Conservation (phyloP, 2,113 vertebrate species). For the Cololabis saira region DNA sequence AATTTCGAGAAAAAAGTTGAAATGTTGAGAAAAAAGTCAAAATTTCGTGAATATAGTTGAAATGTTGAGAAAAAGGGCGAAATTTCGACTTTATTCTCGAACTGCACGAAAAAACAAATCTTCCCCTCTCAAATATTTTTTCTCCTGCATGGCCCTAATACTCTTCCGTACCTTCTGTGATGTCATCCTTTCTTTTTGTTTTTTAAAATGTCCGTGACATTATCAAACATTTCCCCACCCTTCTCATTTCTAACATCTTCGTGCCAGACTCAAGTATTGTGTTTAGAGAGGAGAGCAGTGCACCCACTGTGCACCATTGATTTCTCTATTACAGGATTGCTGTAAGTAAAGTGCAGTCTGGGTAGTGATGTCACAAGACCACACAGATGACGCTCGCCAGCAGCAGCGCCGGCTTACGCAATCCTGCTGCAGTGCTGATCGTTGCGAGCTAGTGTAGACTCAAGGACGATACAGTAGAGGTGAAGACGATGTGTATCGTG, state of each 20-base stretch:
- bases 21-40: too few species aligned
- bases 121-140: too few species aligned
- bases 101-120: too few species aligned
- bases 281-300: conserved; percentile 42
- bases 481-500: conserved; percentile 51
- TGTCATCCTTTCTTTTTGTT: too few species aligned
- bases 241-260: conserved; percentile 16
- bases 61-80: too few species aligned
- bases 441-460: conserved; percentile 68
- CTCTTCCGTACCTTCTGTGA: too few species aligned
- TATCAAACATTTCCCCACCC: not conserved
- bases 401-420: conserved; percentile 63
- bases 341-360: conserved; percentile 63
- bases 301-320: conserved; percentile 65
- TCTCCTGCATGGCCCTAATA: too few species aligned
- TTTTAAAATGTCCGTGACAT: too few species aligned
- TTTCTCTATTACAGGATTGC: conserved; percentile 63
- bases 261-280: conserved; percentile 36
- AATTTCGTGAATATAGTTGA: too few species aligned
- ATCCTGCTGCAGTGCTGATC: conserved; percentile 72
- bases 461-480: conserved; percentile 72
- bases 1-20: too few species aligned
- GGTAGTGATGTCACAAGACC: conserved; percentile 64
- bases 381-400: conserved; percentile 57
- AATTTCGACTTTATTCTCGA: too few species aligned